A percentile compares a stretch with the other conserved stretches of the same genome.
phyloP scores from a whole-genome alignment of 1,140 invertebrate species.

The Whitmania pigra region DNA sequence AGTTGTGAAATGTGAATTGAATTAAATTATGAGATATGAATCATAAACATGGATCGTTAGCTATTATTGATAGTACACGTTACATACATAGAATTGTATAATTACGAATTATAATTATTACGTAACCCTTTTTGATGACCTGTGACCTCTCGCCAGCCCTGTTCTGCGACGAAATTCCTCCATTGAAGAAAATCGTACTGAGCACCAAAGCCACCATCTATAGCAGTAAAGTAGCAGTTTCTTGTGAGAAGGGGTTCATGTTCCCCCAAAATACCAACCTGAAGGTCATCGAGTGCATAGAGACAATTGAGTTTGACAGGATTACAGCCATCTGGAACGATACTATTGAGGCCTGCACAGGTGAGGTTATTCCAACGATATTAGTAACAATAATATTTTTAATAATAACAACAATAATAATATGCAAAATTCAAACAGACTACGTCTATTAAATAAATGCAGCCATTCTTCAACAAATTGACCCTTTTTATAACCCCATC shows the following conservation, averaged over 20 bases:
- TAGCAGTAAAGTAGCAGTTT: not conserved
- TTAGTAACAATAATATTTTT: not conserved
- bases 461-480: too few species aligned
- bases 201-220: conserved; percentile 11
- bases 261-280: conserved; percentile 14
- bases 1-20: too few species aligned
- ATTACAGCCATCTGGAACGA: conserved; percentile 3
- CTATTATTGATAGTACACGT: too few species aligned
- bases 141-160: not conserved
- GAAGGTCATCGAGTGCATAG: not conserved
- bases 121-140: not conserved
- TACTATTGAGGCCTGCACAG: not conserved
- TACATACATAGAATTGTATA: too few species aligned
- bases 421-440: too few species aligned
- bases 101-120: not conserved
- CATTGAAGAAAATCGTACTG: not conserved
- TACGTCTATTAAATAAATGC: not conserved
- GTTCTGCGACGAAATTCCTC: not conserved
- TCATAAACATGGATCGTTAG: too few species aligned
- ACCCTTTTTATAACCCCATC: too few species aligned
- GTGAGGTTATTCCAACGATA: not conserved
- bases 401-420: not conserved
- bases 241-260: conserved; percentile 14
- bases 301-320: not conserved
- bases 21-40: too few species aligned